Conservation (phyloP, 1,140 invertebrate genomes). For the Patella vulgata region DNA sequence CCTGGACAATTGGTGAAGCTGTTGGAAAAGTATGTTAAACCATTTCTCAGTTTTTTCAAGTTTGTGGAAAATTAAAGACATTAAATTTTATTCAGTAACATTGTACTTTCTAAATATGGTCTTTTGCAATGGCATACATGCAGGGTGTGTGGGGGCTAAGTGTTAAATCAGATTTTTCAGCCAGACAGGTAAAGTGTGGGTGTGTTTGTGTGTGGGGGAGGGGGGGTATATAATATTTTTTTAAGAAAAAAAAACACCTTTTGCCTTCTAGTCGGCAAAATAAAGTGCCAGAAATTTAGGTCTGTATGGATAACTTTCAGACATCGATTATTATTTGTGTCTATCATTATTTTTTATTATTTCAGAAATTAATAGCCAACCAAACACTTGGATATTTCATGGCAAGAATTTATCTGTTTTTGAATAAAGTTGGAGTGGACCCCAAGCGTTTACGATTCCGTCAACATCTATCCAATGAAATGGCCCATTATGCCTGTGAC, state of each 20-base stretch:
- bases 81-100: slow-evolving; percentile 6
- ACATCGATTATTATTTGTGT: too few relatives aligned
- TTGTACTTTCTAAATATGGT: too few relatives aligned
- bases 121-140: not conserved
- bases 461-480: slow-evolving; percentile 99
- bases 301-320: too few relatives aligned
- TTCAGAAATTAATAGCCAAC: slow-evolving; percentile 89
- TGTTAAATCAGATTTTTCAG: too few relatives aligned
- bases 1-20: slow-evolving; percentile 63
- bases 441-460: slow-evolving; percentile 88
- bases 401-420: slow-evolving; percentile 91
- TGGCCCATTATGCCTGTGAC: slow-evolving; percentile 99
- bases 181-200: too few relatives aligned
- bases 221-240: too few relatives aligned
- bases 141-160: too few relatives aligned
- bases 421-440: slow-evolving; percentile 88
- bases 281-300: too few relatives aligned
- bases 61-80: not conserved
- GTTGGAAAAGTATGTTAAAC: slow-evolving; percentile 66
- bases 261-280: too few relatives aligned
- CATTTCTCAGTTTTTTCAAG: not conserved
- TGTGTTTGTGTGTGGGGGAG: too few relatives aligned
- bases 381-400: slow-evolving; percentile 98
- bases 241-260: too few relatives aligned
- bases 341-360: slow-evolving; percentile 24